Conservation (phyloP, 2,888 invertebrate species). For the Empis stercorea region DNA sequence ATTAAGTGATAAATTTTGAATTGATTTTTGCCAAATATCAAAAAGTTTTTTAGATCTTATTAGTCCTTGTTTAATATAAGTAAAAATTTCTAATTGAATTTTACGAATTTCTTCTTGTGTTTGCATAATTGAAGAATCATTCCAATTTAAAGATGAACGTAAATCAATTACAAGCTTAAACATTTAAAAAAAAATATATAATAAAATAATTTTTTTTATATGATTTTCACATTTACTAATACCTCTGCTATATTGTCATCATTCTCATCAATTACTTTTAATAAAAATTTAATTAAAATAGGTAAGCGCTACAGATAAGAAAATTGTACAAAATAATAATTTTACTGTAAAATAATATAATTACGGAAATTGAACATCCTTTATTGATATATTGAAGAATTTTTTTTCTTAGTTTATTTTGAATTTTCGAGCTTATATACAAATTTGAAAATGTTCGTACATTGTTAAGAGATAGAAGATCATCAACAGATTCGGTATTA, state of each 20-base stretch:
- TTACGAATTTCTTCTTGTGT: constrained; percentile 16
- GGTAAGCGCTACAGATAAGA: constrained; percentile 27
- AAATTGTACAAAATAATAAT: too few species aligned
- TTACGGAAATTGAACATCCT: constrained; percentile 21
- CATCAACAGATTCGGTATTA: constrained; percentile 22
- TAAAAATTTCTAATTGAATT: constrained; percentile 27
- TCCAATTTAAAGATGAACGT: constrained; percentile 23
- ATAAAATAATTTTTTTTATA: background rate
- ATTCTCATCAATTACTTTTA: constrained; percentile 25
- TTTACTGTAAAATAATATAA: constrained; percentile 3
- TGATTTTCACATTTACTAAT: background rate
- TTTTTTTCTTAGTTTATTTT: constrained; percentile 23
- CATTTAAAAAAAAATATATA: background rate
- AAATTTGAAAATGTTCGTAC: constrained; percentile 28
- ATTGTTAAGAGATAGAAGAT: constrained; percentile 24
- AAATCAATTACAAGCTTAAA: constrained; percentile 25
- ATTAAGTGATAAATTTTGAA: constrained; percentile 17
- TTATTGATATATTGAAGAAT: constrained; percentile 27
- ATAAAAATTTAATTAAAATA: constrained; percentile 24
- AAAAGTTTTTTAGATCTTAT: constrained; percentile 30
- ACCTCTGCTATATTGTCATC: constrained; percentile 26
- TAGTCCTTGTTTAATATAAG: constrained; percentile 24
- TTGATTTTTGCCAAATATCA: constrained; percentile 28
- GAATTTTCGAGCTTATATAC: constrained; percentile 22
- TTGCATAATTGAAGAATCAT: background rate